A percentile compares a stretch with the other conserved stretches of the same genome.
Evolutionary conservation across 1,140 invertebrate genomes (phyloP).

Genomic region (Brachionus asplanchnoidis): DNA sequence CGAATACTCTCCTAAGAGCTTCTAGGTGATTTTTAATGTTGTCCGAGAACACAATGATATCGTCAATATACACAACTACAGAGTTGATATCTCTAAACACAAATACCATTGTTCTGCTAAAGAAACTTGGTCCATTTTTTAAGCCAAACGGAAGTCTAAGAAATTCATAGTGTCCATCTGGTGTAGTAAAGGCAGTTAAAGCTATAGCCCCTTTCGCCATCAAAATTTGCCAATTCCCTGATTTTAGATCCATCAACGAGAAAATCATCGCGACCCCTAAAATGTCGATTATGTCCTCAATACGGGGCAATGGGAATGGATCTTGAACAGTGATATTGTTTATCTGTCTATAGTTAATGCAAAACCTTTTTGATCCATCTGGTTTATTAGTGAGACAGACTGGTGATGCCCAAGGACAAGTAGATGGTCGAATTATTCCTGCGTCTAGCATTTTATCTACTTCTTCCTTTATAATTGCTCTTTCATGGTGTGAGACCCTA

Average conservation of each 20-base stretch:
- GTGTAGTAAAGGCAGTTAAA: background rate
- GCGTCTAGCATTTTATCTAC: constrained; percentile 1
- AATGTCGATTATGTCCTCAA: background rate
- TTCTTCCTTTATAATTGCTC: constrained; percentile 1
- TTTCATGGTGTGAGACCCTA: background rate
- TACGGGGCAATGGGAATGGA: background rate
- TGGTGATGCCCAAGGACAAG: constrained; percentile 38
- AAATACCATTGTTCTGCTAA: constrained; percentile 49
- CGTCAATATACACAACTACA: constrained; percentile 19
- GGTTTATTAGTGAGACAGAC: constrained; percentile 55
- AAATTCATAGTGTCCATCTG: constrained; percentile 13
- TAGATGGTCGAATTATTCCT: constrained; percentile 3
- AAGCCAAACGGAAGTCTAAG: constrained; percentile 44
- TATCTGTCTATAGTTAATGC: constrained; percentile 56
- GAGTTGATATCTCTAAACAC: constrained; percentile 38
- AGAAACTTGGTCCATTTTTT: constrained; percentile 41
- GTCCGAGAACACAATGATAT: constrained; percentile 12
- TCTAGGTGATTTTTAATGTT: constrained; percentile 9
- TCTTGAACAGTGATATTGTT: background rate
- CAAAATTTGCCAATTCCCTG: background rate
- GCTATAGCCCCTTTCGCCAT: background rate
- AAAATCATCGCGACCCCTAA: background rate
- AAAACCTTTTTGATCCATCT: constrained; percentile 54
- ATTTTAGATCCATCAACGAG: constrained; percentile 2
- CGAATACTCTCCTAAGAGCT: background rate